Conservation (phyloP, 2,888 invertebrate species). For the Caprella mutica region DNA sequence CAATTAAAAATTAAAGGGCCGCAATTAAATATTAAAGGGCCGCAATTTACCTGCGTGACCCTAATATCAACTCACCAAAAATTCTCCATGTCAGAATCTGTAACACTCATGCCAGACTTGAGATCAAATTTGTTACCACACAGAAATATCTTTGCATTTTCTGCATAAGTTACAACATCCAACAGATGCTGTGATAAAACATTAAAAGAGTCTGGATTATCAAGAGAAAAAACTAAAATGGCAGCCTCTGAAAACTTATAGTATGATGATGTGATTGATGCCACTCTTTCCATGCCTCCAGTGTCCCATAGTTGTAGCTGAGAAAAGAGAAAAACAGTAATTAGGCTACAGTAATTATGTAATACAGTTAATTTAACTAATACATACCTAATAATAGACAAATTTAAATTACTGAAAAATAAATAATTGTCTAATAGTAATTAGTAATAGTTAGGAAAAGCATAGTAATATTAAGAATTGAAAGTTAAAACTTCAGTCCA, state of each 20-base stretch:
- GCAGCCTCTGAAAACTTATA: conserved; percentile 93
- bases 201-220: conserved; percentile 85
- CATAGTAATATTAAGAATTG: no score
- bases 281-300: conserved; percentile 91
- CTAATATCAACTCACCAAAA: conserved; percentile 60
- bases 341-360: not conserved
- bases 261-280: conserved; percentile 86
- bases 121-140: conserved; percentile 86
- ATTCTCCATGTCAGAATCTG: conserved; percentile 74
- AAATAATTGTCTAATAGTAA: no score
- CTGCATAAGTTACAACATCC: conserved; percentile 85
- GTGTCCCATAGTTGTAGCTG: conserved; percentile 93
- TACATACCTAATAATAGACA: not conserved
- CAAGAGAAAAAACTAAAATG: conserved; percentile 76
- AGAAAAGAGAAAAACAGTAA: no score
- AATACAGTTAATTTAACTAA: conserved; percentile 34
- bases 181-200: conserved; percentile 79
- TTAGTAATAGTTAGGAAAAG: no score
- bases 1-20: no score
- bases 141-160: conserved; percentile 87
- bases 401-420: not conserved
- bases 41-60: no score
- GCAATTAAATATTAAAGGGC: no score
- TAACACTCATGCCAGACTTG: conserved; percentile 57
- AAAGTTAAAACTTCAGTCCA: no score